Conservation (phyloP, 1,140 invertebrate species). For the Drosophila tani region DNA sequence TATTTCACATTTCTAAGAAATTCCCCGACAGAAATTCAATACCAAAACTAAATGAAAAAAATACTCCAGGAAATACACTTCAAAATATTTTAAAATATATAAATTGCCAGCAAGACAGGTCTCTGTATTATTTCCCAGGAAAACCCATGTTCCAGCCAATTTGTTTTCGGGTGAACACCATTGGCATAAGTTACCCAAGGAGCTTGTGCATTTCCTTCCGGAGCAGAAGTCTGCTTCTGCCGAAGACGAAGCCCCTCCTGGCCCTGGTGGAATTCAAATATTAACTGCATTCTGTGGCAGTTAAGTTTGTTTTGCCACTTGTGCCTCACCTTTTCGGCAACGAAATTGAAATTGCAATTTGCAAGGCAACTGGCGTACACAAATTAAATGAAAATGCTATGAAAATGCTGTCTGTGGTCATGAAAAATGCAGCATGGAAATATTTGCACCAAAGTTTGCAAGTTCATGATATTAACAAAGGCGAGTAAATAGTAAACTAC, state of each 20-base stretch:
- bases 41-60: not conserved
- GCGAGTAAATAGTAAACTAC: slow-evolving; percentile 18
- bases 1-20: not conserved
- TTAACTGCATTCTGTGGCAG: slow-evolving; percentile 58
- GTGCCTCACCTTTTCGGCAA: slow-evolving; percentile 21
- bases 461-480: slow-evolving; percentile 20
- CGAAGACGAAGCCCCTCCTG: not conserved
- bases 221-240: not conserved
- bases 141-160: slow-evolving; percentile 27
- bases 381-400: slow-evolving; percentile 26
- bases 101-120: not conserved
- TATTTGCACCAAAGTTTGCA: slow-evolving; percentile 26
- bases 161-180: slow-evolving; percentile 11
- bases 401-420: slow-evolving; percentile 14
- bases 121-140: not conserved
- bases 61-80: not conserved
- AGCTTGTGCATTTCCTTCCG: not conserved
- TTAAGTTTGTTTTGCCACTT: slow-evolving; percentile 48
- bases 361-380: slow-evolving; percentile 29
- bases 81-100: slow-evolving; percentile 3
- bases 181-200: slow-evolving; percentile 24
- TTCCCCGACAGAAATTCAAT: not conserved
- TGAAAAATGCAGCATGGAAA: slow-evolving; percentile 31
- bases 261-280: slow-evolving; percentile 44
- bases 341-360: slow-evolving; percentile 50